Conservation (phyloP, 2,888 invertebrate species). For the Coecobrya sp. region DNA sequence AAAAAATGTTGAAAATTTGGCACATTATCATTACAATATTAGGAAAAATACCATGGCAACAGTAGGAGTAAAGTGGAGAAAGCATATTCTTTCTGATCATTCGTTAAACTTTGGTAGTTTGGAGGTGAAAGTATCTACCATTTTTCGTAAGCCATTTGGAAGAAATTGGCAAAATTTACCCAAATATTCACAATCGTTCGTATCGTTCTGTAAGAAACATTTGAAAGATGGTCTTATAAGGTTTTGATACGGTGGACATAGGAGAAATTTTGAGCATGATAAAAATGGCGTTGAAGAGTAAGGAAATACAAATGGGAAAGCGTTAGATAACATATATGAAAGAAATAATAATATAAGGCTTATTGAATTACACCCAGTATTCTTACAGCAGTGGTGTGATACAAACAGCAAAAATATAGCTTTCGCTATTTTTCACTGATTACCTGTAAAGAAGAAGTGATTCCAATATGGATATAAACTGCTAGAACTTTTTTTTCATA, state of each 20-base stretch:
- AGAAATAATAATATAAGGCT: not conserved
- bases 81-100: slow-evolving; percentile 36
- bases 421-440: slow-evolving; percentile 56
- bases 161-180: slow-evolving; percentile 45
- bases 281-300: slow-evolving; percentile 1
- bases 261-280: not conserved
- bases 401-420: not conserved
- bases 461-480: slow-evolving; percentile 52
- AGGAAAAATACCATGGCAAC: not conserved
- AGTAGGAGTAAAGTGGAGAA: not conserved
- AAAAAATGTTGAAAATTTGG: slow-evolving; percentile 39
- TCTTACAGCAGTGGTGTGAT: not conserved
- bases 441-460: slow-evolving; percentile 67
- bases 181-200: not conserved
- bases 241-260: slow-evolving; percentile 32
- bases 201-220: not conserved
- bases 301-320: not conserved
- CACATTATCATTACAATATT: slow-evolving; percentile 58
- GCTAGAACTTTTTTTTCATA: slow-evolving; percentile 14
- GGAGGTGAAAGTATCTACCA: slow-evolving; percentile 48
- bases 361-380: slow-evolving; percentile 11
- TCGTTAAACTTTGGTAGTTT: slow-evolving; percentile 45
- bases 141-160: slow-evolving; percentile 20
- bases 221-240: not conserved
- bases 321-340: too few relatives aligned